Evolutionary conservation across 2,888 invertebrate genomes (phyloP).

Genomic region (Drosophila anceps): DNA sequence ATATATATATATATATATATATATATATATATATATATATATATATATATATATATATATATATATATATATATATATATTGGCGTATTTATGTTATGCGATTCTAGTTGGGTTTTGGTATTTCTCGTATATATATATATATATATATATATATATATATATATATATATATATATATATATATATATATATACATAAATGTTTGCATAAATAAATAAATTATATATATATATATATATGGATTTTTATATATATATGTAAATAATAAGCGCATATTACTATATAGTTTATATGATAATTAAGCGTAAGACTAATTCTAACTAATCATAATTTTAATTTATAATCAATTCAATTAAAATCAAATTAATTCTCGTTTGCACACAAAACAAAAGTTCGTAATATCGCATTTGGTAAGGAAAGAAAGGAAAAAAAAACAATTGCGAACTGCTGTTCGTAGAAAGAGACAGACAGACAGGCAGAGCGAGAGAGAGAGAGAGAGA

Average conservation of each 20-base stretch:
- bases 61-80: slow-evolving; percentile 7
- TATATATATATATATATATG: slow-evolving; percentile 29
- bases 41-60: slow-evolving; percentile 39
- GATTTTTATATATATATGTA: slow-evolving; percentile 23
- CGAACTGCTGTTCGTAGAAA: slow-evolving; percentile 38
- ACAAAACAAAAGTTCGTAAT: slow-evolving; percentile 63
- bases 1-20: slow-evolving; percentile 25
- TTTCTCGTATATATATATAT: slow-evolving; percentile 16
- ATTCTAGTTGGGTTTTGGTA: slow-evolving; percentile 12
- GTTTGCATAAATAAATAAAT: background rate
- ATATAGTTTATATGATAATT: slow-evolving; percentile 58
- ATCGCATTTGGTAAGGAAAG: slow-evolving; percentile 73
- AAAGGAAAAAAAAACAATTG: slow-evolving; percentile 47
- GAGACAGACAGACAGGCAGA: background rate
- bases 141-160: slow-evolving; percentile 23
- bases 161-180: slow-evolving; percentile 10
- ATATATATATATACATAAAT: slow-evolving; percentile 37
- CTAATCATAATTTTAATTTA: slow-evolving; percentile 61
- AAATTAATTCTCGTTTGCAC: slow-evolving; percentile 64
- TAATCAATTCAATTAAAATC: slow-evolving; percentile 64
- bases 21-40: slow-evolving; percentile 28
- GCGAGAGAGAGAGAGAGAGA: background rate
- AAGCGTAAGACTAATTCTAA: slow-evolving; percentile 64
- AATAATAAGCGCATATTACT: slow-evolving; percentile 66
- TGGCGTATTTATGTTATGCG: slow-evolving; percentile 11